A percentile compares a stretch with the other conserved stretches of the same genome.
These are phyloP conservation scores for Heliopora coerulea DNA, from an alignment of 92 coral and sea anemone species.

Conservation along the genomic window DNA sequence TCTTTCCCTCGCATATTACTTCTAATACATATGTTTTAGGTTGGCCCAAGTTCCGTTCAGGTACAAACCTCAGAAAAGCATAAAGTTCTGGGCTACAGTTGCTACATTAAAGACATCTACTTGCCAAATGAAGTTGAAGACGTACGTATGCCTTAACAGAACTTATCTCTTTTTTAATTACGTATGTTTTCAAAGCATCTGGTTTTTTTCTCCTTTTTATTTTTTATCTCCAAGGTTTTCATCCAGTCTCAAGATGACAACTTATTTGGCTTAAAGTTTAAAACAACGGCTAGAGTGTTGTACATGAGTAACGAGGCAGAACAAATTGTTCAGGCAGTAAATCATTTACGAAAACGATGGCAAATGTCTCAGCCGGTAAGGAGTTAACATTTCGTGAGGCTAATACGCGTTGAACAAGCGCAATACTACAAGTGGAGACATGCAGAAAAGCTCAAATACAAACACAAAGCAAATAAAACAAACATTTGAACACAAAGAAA, in stretches of 20 bases:
- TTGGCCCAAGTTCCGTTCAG: conserved; percentile 98
- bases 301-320: conserved; percentile 77
- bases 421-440: too few species aligned
- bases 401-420: too few species aligned
- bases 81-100: conserved; percentile 86
- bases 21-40: conserved; percentile 41
- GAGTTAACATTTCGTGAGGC: too few species aligned
- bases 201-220: too few species aligned
- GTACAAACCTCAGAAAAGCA: conserved; percentile 86
- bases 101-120: conserved; percentile 80
- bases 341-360: conserved; percentile 87
- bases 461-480: too few species aligned
- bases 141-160: conserved; percentile 56
- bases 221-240: conserved; percentile 15
- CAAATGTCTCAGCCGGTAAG: conserved; percentile 96
- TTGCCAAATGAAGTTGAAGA: conserved; percentile 92
- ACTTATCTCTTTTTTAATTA: conserved; percentile 7
- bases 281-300: conserved; percentile 84
- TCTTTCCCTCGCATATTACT: too few species aligned
- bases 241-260: conserved; percentile 60
- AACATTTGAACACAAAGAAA: neutral
- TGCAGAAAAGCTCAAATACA: too few species aligned
- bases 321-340: conserved; percentile 81
- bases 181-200: too few species aligned
- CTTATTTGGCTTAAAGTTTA: conserved; percentile 77